A percentile compares a stretch with the other conserved stretches of the same genome.
phyloP scores from a whole-genome alignment of 2,797 vertebrate genomes.

The Gastrophryne carolinensis region DNA sequence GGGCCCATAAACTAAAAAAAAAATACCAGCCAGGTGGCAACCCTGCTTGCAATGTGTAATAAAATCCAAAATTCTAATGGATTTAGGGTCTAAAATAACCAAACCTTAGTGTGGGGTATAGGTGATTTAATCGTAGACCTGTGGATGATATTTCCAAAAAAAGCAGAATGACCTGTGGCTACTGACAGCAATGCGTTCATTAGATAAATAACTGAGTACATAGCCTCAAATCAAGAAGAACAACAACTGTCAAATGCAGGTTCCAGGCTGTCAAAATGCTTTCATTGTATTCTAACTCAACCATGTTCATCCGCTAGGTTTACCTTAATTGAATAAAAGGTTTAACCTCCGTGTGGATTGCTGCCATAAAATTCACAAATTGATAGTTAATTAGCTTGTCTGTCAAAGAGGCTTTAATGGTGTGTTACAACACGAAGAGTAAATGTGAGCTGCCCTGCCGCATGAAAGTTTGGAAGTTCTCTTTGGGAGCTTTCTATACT shows the following conservation, averaged over 20 bases:
- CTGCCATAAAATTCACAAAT: constrained; percentile 44
- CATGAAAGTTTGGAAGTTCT: too few relatives aligned
- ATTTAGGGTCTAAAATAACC: too few relatives aligned
- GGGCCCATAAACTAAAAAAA: too few relatives aligned
- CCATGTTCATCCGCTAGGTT: constrained; percentile 52
- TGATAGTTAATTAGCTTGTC: background rate
- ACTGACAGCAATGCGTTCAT: background rate
- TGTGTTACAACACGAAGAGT: background rate
- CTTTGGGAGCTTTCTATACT: too few relatives aligned
- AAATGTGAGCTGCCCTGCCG: background rate
- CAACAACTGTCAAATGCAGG: background rate
- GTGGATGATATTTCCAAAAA: background rate
- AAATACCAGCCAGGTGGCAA: too few relatives aligned
- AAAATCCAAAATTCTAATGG: too few relatives aligned
- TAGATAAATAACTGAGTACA: background rate
- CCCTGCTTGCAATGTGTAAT: too few relatives aligned
- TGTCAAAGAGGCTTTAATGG: background rate
- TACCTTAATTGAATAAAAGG: constrained; percentile 43
- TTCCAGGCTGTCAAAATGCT: constrained; percentile 13
- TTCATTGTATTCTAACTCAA: constrained; percentile 32
- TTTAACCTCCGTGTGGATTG: constrained; percentile 58
- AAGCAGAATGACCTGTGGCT: background rate
- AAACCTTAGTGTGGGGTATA: too few relatives aligned
- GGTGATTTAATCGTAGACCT: too few relatives aligned
- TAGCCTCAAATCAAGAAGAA: background rate